These are phyloP conservation scores for Ormyrus pomaceus DNA, from an alignment of 2,888 invertebrate genomes.

Conservation along the genomic window DNA sequence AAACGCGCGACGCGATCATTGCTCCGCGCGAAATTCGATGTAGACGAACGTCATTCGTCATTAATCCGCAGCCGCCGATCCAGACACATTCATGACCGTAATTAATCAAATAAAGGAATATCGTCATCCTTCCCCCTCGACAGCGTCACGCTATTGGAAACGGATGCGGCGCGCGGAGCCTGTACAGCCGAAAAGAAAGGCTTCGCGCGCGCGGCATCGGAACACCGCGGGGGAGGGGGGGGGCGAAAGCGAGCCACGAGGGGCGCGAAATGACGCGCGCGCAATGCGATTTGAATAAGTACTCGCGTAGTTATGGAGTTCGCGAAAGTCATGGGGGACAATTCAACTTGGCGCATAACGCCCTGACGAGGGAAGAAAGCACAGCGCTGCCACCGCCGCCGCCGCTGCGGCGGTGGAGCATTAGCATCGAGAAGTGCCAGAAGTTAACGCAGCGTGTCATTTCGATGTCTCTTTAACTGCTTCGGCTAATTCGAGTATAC, in stretches of 20 bases:
- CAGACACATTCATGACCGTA: conserved; percentile 44
- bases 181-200: background rate
- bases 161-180: background rate
- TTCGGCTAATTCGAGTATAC: conserved; percentile 58
- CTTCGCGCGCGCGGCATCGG: conserved; percentile 10
- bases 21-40: conserved; percentile 41
- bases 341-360: conserved; percentile 64
- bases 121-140: too few relatives aligned
- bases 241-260: too few relatives aligned
- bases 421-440: conserved; percentile 69
- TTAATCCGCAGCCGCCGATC: conserved; percentile 13
- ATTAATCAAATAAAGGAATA: conserved; percentile 46
- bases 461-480: conserved; percentile 69
- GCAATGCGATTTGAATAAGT: conserved; percentile 66
- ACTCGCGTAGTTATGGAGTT: conserved; percentile 54
- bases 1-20: conserved; percentile 30
- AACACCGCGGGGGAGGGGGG: conserved; percentile 25
- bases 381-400: background rate
- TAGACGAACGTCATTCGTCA: conserved; percentile 56
- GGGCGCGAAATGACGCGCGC: conserved; percentile 33
- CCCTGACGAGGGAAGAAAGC: conserved; percentile 59
- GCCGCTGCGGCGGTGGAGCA: conserved; percentile 57
- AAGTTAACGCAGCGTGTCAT: conserved; percentile 70
- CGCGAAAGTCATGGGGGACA: conserved; percentile 64
- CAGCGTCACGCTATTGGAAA: too few relatives aligned